Conservation (phyloP, 2,888 invertebrate species). For the Drosophila falleni region DNA sequence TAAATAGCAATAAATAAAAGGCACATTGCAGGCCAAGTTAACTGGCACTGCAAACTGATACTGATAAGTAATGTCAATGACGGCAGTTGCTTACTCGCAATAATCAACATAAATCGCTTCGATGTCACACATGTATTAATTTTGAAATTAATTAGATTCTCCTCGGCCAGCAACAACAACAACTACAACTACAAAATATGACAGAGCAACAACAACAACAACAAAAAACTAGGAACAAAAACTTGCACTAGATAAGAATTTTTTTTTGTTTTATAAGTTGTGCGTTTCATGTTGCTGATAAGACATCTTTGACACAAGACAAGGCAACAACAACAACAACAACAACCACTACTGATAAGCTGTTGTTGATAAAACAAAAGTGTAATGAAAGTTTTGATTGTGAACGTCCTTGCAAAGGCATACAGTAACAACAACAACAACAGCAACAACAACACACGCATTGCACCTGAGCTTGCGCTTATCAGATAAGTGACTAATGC, state of each 20-base stretch:
- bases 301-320: constrained; percentile 64
- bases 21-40: constrained; percentile 44
- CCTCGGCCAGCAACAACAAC: constrained; percentile 34
- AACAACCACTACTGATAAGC: constrained; percentile 56
- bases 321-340: constrained; percentile 36
- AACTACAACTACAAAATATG: constrained; percentile 6
- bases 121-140: constrained; percentile 74
- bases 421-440: constrained; percentile 5
- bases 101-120: constrained; percentile 75
- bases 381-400: constrained; percentile 65
- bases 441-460: constrained; percentile 17
- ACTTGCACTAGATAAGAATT: constrained; percentile 51
- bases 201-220: background rate
- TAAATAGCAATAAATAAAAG: constrained; percentile 69
- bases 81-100: constrained; percentile 29
- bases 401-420: constrained; percentile 68
- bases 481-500: constrained; percentile 48
- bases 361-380: constrained; percentile 44
- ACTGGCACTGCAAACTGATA: constrained; percentile 45
- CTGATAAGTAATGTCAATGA: constrained; percentile 54
- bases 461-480: constrained; percentile 33
- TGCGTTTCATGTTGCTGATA: constrained; percentile 48
- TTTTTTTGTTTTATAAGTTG: constrained; percentile 19
- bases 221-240: constrained; percentile 11
- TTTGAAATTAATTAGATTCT: constrained; percentile 75